These are phyloP conservation scores for Argyrosomus regius DNA, from an alignment of 2,797 vertebrate genomes.

Conservation along the genomic window DNA sequence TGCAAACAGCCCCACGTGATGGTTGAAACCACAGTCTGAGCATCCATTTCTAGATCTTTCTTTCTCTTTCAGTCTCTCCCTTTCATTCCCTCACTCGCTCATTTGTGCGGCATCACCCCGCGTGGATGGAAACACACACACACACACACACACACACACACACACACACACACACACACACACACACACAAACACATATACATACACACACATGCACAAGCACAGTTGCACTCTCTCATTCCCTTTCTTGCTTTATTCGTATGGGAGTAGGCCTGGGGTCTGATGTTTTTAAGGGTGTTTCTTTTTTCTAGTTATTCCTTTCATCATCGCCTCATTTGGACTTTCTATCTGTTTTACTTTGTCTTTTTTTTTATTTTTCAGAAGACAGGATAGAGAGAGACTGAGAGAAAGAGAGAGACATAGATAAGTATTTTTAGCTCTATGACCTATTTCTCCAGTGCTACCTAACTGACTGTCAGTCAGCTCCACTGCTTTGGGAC, in stretches of 20 bases:
- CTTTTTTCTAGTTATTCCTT: slow-evolving; percentile 73
- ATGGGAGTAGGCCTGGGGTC: slow-evolving; percentile 70
- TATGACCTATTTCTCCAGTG: slow-evolving; percentile 89
- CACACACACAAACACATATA: slow-evolving; percentile 1
- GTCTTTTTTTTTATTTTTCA: slow-evolving; percentile 56
- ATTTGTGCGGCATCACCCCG: slow-evolving; percentile 59
- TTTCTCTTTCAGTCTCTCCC: slow-evolving; percentile 65
- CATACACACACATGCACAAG: slow-evolving; percentile 3
- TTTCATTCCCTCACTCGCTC: slow-evolving; percentile 73
- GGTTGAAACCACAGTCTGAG: slow-evolving; percentile 71
- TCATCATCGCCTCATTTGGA: slow-evolving; percentile 80
- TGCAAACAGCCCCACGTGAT: slow-evolving; percentile 77
- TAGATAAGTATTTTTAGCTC: slow-evolving; percentile 89
- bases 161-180: neutral
- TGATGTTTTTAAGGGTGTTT: slow-evolving; percentile 78
- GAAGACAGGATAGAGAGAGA: slow-evolving; percentile 66
- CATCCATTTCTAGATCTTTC: slow-evolving; percentile 80
- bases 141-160: slow-evolving; percentile 2
- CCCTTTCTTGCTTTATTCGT: slow-evolving; percentile 56
- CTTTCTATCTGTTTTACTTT: slow-evolving; percentile 78
- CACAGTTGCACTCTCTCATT: slow-evolving; percentile 65
- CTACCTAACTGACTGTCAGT: slow-evolving; percentile 88
- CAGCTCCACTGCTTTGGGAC: slow-evolving; percentile 81
- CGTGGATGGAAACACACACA: slow-evolving; percentile 25
- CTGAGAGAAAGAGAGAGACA: slow-evolving; percentile 74